These are phyloP conservation scores for Leptarthrus brevirostris DNA, from an alignment of 2,888 invertebrate species.

Conservation along the genomic window DNA sequence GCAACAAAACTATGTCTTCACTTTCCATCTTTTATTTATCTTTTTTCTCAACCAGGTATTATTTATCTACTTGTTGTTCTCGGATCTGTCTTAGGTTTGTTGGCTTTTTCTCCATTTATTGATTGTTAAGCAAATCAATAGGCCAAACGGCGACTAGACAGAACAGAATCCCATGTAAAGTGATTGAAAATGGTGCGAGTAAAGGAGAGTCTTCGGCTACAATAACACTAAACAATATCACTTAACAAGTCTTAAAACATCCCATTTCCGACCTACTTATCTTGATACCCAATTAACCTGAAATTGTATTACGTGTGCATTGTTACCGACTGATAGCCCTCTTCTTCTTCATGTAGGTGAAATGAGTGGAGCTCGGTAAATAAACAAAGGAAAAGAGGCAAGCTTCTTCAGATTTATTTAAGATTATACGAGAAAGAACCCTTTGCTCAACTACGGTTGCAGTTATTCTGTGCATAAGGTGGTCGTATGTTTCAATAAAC, in stretches of 20 bases:
- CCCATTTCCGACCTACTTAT: conserved; percentile 68
- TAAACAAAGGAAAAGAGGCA: neutral
- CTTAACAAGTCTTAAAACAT: conserved; percentile 56
- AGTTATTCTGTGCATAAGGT: no score
- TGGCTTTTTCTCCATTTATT: conserved; percentile 4
- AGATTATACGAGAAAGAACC: no score
- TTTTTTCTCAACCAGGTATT: conserved; percentile 15
- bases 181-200: neutral
- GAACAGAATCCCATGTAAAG: conserved; percentile 5
- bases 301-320: conserved; percentile 60
- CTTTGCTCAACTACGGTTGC: no score
- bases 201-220: neutral
- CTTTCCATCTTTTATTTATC: conserved; percentile 30
- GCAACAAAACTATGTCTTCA: conserved; percentile 44
- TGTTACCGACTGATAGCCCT: conserved; percentile 45
- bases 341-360: conserved; percentile 20
- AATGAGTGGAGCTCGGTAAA: conserved; percentile 11
- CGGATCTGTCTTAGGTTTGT: neutral
- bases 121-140: conserved; percentile 47
- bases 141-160: conserved; percentile 14
- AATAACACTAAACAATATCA: conserved; percentile 49
- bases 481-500: no score
- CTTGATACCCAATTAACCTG: conserved; percentile 68
- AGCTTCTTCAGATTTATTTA: no score
- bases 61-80: conserved; percentile 6